Conservation (phyloP, 2,888 invertebrate genomes). For the Nomada goodeniana region DNA sequence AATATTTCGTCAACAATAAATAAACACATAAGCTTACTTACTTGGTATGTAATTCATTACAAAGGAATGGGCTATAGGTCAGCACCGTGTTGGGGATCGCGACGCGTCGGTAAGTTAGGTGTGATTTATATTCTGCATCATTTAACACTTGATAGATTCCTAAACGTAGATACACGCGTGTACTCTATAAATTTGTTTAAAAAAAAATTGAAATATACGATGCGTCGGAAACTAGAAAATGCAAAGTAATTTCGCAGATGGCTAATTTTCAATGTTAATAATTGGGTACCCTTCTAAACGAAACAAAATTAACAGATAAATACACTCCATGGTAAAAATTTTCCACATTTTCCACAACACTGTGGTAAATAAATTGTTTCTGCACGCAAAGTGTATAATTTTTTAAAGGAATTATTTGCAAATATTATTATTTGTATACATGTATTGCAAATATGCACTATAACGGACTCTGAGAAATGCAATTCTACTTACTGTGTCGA, state of each 20-base stretch:
- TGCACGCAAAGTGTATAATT: too few relatives aligned
- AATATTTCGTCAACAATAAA: slow-evolving; percentile 10
- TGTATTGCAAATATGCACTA: neutral
- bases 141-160: too few relatives aligned
- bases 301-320: neutral
- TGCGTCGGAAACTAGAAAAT: neutral
- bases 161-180: neutral
- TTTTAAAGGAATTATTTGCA: too few relatives aligned
- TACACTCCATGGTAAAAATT: neutral
- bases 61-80: neutral
- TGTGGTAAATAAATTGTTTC: too few relatives aligned
- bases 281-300: neutral
- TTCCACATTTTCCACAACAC: too few relatives aligned
- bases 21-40: neutral
- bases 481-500: slow-evolving; percentile 38
- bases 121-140: too few relatives aligned
- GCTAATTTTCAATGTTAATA: neutral
- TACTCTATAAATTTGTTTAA: neutral
- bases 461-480: neutral
- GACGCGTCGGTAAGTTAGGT: too few relatives aligned
- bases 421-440: neutral
- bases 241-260: neutral
- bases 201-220: neutral
- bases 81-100: too few relatives aligned
- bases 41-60: neutral